Percentiles rank a stretch among this genome's conserved stretches.
Conservation (phyloP, 2,888 invertebrate genomes). For the Eilema sororculum region DNA sequence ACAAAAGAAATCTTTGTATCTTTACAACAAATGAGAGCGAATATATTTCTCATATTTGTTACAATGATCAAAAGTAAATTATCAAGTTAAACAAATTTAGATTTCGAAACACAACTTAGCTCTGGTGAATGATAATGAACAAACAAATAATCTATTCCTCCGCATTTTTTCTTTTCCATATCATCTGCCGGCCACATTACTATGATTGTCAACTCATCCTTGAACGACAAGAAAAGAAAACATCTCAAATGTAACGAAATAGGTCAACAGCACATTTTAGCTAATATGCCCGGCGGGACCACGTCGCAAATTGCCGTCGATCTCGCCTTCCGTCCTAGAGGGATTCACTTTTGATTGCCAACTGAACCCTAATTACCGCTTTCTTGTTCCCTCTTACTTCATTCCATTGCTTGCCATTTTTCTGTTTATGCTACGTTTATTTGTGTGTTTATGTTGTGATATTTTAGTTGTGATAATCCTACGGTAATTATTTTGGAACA, state of each 20-base stretch:
- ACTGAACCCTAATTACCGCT: slow-evolving; percentile 67
- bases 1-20: not conserved
- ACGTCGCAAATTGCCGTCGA: slow-evolving; percentile 55
- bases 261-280: slow-evolving; percentile 54
- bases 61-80: not conserved
- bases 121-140: not conserved
- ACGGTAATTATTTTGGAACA: no score
- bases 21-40: not conserved
- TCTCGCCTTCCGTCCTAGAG: slow-evolving; percentile 53
- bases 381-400: slow-evolving; percentile 44
- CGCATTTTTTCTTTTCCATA: not conserved
- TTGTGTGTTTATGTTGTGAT: slow-evolving; percentile 33
- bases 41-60: not conserved
- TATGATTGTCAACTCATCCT: slow-evolving; percentile 24
- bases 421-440: slow-evolving; percentile 40
- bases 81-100: not conserved
- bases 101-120: not conserved
- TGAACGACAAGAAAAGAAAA: slow-evolving; percentile 37
- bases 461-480: slow-evolving; percentile 13
- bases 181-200: slow-evolving; percentile 5
- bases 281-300: slow-evolving; percentile 49
- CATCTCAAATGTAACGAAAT: slow-evolving; percentile 47
- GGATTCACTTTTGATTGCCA: slow-evolving; percentile 69
- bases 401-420: slow-evolving; percentile 41
- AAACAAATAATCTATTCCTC: not conserved